A percentile compares a stretch with the other conserved stretches of the same genome.
These are phyloP conservation scores for Cataglyphis hispanica DNA, from an alignment of 1,140 invertebrate genomes.

Conservation along the genomic window DNA sequence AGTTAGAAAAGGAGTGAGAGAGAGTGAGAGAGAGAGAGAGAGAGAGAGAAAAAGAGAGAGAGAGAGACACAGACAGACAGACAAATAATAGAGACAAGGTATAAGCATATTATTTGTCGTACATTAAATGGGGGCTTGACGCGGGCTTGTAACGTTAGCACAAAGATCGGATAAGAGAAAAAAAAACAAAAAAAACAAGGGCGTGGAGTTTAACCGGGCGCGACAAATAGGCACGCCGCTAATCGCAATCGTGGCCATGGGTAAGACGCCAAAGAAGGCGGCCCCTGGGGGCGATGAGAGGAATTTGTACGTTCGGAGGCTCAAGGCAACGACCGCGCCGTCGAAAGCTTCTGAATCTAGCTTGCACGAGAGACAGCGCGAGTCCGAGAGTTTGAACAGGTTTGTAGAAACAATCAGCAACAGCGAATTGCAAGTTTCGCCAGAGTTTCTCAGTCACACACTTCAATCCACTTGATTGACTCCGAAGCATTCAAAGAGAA, in stretches of 20 bases:
- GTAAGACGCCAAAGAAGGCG: constrained; percentile 82
- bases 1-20: not conserved
- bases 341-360: constrained; percentile 76
- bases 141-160: constrained; percentile 36
- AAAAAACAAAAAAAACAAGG: constrained; percentile 62
- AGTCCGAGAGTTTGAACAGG: constrained; percentile 79
- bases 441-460: constrained; percentile 47
- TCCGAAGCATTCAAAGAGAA: not conserved
- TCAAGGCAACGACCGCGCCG: constrained; percentile 76
- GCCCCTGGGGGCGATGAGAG: constrained; percentile 83
- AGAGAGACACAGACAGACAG: not conserved
- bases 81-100: constrained; percentile 35
- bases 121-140: constrained; percentile 8
- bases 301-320: constrained; percentile 79
- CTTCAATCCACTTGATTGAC: not conserved
- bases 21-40: not conserved
- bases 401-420: constrained; percentile 79
- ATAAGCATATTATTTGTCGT: constrained; percentile 47
- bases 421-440: constrained; percentile 68
- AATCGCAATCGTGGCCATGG: constrained; percentile 72
- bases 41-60: not conserved
- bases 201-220: constrained; percentile 62
- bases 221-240: constrained; percentile 64
- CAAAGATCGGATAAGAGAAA: constrained; percentile 22
- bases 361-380: constrained; percentile 76